Percentiles rank a stretch among this genome's conserved stretches.
Evolutionary conservation across 2,113 vertebrate genomes (phyloP).

Genomic region (Cavia porcellus): DNA sequence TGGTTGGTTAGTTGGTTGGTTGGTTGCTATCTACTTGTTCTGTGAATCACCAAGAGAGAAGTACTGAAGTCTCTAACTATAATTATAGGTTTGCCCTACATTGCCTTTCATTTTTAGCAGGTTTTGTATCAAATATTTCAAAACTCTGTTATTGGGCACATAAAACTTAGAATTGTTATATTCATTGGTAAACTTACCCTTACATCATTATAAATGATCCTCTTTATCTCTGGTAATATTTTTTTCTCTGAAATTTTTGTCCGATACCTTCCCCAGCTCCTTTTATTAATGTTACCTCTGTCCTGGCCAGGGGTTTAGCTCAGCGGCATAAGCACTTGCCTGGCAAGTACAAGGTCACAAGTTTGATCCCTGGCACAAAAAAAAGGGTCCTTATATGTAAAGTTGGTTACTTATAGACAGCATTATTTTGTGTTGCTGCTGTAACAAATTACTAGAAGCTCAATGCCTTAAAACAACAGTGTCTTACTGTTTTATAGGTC

Average conservation of each 20-base stretch:
- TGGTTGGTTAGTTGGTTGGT: background rate
- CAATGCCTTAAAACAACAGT: slow-evolving; percentile 45
- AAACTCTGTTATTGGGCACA: slow-evolving; percentile 5
- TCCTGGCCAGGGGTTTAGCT: too few species aligned
- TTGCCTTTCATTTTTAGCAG: background rate
- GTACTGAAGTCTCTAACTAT: background rate
- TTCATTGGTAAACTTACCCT: background rate
- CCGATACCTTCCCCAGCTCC: background rate
- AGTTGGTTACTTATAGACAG: background rate
- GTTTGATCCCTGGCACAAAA: too few species aligned
- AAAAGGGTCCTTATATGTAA: slow-evolving; percentile 15
- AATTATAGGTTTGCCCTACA: slow-evolving; percentile 17
- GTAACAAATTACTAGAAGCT: background rate
- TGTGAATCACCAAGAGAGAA: background rate
- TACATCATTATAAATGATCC: slow-evolving; percentile 8
- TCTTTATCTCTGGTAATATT: background rate
- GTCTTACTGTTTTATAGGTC: background rate
- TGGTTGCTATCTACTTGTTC: background rate
- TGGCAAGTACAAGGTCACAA: too few species aligned
- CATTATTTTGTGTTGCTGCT: slow-evolving; percentile 29
- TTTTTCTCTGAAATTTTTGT: slow-evolving; percentile 50
- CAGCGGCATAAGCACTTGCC: too few species aligned
- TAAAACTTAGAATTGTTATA: background rate
- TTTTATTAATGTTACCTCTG: background rate
- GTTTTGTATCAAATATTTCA: background rate